phyloP scores from a whole-genome alignment of 2,113 vertebrate species.

The Plectropomus leopardus region DNA sequence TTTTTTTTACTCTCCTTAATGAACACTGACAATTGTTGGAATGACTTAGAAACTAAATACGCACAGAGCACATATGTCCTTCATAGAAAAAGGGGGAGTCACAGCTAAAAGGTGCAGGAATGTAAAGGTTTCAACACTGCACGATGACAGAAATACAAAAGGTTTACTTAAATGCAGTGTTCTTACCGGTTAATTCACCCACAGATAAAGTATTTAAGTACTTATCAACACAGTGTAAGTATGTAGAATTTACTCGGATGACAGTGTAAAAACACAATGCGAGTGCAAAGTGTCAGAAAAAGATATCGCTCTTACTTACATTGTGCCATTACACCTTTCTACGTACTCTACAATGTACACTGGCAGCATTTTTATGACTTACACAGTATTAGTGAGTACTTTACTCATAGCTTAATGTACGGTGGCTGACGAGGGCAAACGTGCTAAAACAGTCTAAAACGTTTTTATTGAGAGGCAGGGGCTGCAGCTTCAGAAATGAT shows the following conservation, averaged over 20 bases:
- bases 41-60: slow-evolving; percentile 51
- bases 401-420: slow-evolving; percentile 26
- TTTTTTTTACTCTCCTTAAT: neutral
- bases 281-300: slow-evolving; percentile 59
- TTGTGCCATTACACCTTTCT: slow-evolving; percentile 53
- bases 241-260: neutral
- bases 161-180: slow-evolving; percentile 34
- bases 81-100: slow-evolving; percentile 35
- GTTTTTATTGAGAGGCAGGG: too few species aligned
- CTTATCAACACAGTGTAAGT: slow-evolving; percentile 51
- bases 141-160: slow-evolving; percentile 47
- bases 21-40: slow-evolving; percentile 49
- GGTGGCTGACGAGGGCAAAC: too few species aligned
- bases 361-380: slow-evolving; percentile 46
- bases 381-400: slow-evolving; percentile 55
- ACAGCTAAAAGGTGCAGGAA: slow-evolving; percentile 61
- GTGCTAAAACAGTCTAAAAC: too few species aligned
- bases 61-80: slow-evolving; percentile 24
- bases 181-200: neutral
- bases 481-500: too few species aligned
- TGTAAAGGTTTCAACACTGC: slow-evolving; percentile 42
- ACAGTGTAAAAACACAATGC: slow-evolving; percentile 57
- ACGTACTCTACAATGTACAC: slow-evolving; percentile 24
- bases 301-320: slow-evolving; percentile 41
- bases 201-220: slow-evolving; percentile 37